Evolutionary conservation across 2,113 vertebrate genomes (phyloP), one percentile per base, ranked within the genome.

Genomic region (Pomatostomus ruficeps): DNA sequence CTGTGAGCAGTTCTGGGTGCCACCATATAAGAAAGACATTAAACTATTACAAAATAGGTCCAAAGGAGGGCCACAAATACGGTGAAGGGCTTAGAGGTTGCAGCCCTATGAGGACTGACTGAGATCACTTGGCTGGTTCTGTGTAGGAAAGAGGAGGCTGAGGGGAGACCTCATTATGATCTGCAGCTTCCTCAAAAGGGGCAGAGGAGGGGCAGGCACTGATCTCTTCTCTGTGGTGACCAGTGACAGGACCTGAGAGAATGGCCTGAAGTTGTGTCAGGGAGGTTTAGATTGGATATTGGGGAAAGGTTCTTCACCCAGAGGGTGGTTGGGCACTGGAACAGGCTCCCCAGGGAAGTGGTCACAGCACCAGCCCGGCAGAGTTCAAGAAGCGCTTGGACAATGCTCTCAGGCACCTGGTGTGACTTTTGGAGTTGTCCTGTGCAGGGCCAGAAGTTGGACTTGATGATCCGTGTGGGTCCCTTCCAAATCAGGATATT

Each of bases 341-440:
- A 12, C 24, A 40, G 61, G 7, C n/a, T 81, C 7, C 28, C 17
- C 24, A 19, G 8, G 28, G 77, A 18, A 46, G 9, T 7, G 11
- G 5, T 52, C 24, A 9, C 4, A 6, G 38, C 43, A n/a, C 9
- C 45, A 59, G 45, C 45, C 61, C 61, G 52, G 0, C 40, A 48
- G 70, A 61, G 8, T 23, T 61, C 54, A 68, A 8, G 21, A 35
- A 9, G 3, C 0, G 0, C 25, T 59, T 58, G 43, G 23, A 45
- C 28, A 66, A 24, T 0, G 0, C 2, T 26, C 16, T 67, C n/a
- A 40, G 1, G n/a, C 38, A n/a, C 20, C 2, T 7, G 6, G 6
- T 65, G 58, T 67, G 24, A 46, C 2, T 40, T 38, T 25, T 51
- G 36, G 28, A 8, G 4, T 14, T 43, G 11, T 46, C 28, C 20